These are phyloP conservation scores for Ranitomeya variabilis DNA, from an alignment of 2,113 vertebrate genomes.

Conservation along the genomic window DNA sequence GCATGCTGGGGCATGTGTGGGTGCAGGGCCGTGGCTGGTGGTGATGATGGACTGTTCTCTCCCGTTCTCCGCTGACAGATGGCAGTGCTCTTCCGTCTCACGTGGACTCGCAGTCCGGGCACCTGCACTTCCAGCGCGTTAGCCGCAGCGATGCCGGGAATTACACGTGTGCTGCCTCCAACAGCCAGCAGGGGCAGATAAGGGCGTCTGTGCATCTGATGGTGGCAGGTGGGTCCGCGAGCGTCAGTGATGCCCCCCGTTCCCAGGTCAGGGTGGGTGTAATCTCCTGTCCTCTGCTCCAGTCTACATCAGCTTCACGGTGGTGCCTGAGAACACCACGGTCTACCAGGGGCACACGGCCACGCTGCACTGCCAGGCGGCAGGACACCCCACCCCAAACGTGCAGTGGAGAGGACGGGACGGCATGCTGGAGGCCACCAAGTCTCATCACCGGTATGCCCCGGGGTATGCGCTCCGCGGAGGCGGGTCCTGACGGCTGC, in stretches of 20 bases:
- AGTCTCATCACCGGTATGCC: constrained; percentile 77
- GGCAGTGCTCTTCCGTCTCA: constrained; percentile 83
- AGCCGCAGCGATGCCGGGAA: constrained; percentile 85
- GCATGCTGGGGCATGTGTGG: not conserved
- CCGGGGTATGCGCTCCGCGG: not conserved
- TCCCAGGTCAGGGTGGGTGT: not conserved
- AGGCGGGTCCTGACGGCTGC: not conserved
- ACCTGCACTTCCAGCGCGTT: constrained; percentile 87
- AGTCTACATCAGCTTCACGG: constrained; percentile 90
- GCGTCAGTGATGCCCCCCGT: not conserved
- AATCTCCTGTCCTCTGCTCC: constrained; percentile 40
- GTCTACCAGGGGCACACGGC: constrained; percentile 96
- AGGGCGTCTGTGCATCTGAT: constrained; percentile 83
- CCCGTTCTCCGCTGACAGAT: constrained; percentile 71
- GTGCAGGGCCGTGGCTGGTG: not conserved
- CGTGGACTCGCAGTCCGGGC: constrained; percentile 80
- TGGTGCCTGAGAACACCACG: constrained; percentile 87
- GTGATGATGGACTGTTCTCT: not conserved
- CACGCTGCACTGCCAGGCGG: constrained; percentile 93
- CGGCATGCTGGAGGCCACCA: constrained; percentile 80
- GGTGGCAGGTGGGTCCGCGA: constrained; percentile 82
- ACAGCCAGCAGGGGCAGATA: constrained; percentile 91
- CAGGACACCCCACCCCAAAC: constrained; percentile 85
- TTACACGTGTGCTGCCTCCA: constrained; percentile 93
- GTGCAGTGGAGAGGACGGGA: constrained; percentile 96